These are phyloP conservation scores for Chrysogorgia sp. DNA, from an alignment of 92 coral and sea anemone species.

Conservation along the genomic window DNA sequence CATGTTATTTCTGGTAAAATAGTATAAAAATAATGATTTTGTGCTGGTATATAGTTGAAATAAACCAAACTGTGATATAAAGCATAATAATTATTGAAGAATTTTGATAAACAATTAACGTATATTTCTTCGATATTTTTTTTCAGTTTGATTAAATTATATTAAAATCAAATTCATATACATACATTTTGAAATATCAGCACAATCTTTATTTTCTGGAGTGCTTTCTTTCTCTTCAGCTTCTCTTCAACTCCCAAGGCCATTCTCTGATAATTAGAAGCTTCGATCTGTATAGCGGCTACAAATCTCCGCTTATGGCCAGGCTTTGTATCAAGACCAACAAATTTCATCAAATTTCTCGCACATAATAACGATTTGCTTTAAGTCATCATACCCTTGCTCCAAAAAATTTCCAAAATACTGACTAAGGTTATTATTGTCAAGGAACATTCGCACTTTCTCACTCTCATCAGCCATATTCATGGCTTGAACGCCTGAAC, in stretches of 20 bases:
- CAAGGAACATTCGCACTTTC: conserved; percentile 20
- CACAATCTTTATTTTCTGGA: not conserved
- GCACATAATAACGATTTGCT: conserved; percentile 25
- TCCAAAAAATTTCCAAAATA: conserved; percentile 21
- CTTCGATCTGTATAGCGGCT: too few species aligned
- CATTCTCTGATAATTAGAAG: not conserved
- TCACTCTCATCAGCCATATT: not conserved
- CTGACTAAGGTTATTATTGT: conserved; percentile 26
- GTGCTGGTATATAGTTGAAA: not conserved
- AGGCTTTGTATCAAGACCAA: conserved; percentile 26
- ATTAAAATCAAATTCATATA: too few species aligned
- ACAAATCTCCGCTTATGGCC: too few species aligned
- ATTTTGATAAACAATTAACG: too few species aligned
- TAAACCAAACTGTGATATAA: too few species aligned
- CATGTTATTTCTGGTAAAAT: not conserved
- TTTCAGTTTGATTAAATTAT: too few species aligned
- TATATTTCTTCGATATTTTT: too few species aligned
- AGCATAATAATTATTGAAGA: too few species aligned
- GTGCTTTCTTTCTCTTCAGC: conserved; percentile 18
- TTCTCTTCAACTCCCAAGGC: too few species aligned
- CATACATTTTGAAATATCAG: too few species aligned
- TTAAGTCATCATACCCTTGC: conserved; percentile 33
- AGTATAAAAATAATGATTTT: not conserved
- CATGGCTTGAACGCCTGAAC: too few species aligned
- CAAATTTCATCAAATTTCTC: conserved; percentile 20